phyloP scores from a whole-genome alignment of 1,140 invertebrate genomes.

The Heliothis subflexa region DNA sequence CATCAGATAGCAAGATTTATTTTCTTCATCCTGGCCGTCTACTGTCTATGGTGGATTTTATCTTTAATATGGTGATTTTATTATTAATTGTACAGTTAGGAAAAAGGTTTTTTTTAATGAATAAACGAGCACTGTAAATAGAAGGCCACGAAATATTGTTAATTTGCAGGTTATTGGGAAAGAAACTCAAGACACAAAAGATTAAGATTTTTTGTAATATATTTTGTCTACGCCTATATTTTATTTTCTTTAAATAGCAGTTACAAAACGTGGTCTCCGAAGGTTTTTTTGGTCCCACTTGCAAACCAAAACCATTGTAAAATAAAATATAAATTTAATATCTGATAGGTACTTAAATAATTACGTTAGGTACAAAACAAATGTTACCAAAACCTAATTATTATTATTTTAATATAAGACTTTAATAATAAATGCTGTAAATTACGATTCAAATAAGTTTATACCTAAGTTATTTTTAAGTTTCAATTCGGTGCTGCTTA shows the following conservation, averaged over 20 bases:
- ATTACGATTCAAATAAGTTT: background rate
- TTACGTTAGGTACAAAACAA: slow-evolving; percentile 27
- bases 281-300: background rate
- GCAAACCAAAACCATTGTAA: background rate
- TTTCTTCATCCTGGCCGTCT: slow-evolving; percentile 64
- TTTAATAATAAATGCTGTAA: background rate
- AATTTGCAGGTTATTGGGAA: background rate
- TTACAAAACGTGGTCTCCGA: background rate
- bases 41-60: slow-evolving; percentile 68
- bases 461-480: background rate
- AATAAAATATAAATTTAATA: slow-evolving; percentile 4
- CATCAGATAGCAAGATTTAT: slow-evolving; percentile 81
- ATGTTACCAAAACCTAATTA: slow-evolving; percentile 45
- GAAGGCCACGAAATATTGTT: no score
- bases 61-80: slow-evolving; percentile 53
- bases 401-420: background rate
- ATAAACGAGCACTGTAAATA: background rate
- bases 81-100: background rate
- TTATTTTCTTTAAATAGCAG: background rate
- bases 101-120: background rate
- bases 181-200: no score
- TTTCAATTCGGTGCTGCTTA: background rate
- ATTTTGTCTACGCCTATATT: no score
- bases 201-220: no score
- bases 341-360: slow-evolving; percentile 3